Base-by-base conservation (phyloP, 2,888 invertebrate species). In the Scelioninae gen. 2 region DNA sequence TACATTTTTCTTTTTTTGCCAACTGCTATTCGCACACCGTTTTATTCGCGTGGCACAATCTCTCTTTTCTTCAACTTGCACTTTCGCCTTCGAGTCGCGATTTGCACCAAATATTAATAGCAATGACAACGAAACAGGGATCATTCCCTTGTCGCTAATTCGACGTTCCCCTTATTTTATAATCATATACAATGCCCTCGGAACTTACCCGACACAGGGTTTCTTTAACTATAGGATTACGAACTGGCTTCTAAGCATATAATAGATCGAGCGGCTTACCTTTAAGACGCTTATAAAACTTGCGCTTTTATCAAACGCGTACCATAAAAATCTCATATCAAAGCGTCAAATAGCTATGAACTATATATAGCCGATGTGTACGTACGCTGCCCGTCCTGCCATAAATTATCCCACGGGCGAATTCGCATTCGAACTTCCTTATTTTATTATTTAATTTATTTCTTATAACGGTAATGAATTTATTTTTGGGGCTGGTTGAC, bases 241-340 rank as follows among this genome's bases (percentile, higher is more conserved):
- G 57, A 78, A 65, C 75, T 79, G 83, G 83, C 83, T 82, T 84
- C 83, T 81, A 82, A 83, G 82, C 80, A 81, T 77, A 80, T 80
- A 78, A 78, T 77, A 81, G 78, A 82, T 81, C 80, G 79, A 80
- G 77, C 76, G 73, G 78, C 77, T 79, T 75, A 77, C 76, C 73
- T 75, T 76, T 79, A 77, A 79, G 78, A 77, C 61, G 76, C 75
- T 74, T 76, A 75, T 76, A 69, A 70, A 74, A 75, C 69, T 72
- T 57, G 72, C 45, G 37, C 61, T 69, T 64, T 74, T 70, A 70
- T 70, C 46, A 71, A 65, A 65, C 55, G 65, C 55, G 50, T 72
- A 48, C 58, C 72, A 69, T 63, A 72, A 69, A 73, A 61, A 61
- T 67, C 43, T 67, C 58, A 71, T 64, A 58, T 64, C 64, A 45